Evolutionary conservation across 2,888 invertebrate species (phyloP), one percentile per base, ranked within the genome.

Genomic region (Eupeodes latifasciatus): DNA sequence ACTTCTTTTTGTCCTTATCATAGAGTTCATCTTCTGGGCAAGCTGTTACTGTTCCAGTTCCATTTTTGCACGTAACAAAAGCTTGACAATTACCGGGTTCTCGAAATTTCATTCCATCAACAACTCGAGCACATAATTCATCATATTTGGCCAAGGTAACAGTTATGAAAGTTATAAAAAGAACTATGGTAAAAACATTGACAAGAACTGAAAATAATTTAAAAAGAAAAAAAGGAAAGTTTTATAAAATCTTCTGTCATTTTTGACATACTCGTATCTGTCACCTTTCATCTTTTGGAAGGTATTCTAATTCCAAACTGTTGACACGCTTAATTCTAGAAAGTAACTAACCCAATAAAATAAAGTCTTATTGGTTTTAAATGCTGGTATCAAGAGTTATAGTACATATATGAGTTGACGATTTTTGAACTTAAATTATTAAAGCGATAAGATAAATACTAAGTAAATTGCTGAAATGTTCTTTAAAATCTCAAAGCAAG

Each of bases 11-110:
- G 47, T 71, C 89, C n/a, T 90, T 87, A 80, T 91, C 90, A 55
- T 90, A 92, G 1, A 89, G 77, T 53, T 88, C 47, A 5, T 57
- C 16, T 4, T 75, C 59, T 1, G 49, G 66, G 34, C 93, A 93
- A 10, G 64, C 69, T 2, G 78, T 69, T 0, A 90, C 6, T 7
- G 51, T 71, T 4, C 91, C 91, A 2, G 77, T 62, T 4, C 78
- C 84, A 11, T 89, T 83, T 4, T 27, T 34, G 71, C 93, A 93
- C 11, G 85, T 80, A 16, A 93, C 92, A 80, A 91, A 93, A 64
- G 92, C 87, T 27, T 90, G 64, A 69, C 93, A 93, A 7, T 91
- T 90, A 7, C 91, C 92, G 0, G 93, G 93, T 36, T 91, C 90
- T 0, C 91, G 91, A 10, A 93, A 61, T 10, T 89, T 64, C 2